A percentile compares a stretch with the other conserved stretches of the same genome.
Conservation (phyloP, 2,113 vertebrate genomes). For the Pedetes capensis region DNA sequence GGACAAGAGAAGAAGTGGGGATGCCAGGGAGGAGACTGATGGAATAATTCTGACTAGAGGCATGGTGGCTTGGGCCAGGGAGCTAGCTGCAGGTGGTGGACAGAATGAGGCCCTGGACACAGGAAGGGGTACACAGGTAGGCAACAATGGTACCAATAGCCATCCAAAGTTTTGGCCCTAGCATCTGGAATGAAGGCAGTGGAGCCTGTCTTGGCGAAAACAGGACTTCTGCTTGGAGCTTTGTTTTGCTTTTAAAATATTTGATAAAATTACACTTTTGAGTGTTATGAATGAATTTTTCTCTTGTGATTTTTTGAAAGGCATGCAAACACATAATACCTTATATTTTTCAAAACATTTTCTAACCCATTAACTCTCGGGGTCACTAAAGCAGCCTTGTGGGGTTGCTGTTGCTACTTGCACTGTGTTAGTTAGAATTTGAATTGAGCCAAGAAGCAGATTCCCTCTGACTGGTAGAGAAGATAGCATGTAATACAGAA, state of each 20-base stretch:
- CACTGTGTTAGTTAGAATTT: too few relatives aligned
- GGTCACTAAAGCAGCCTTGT: too few relatives aligned
- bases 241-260: background rate
- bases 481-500: too few relatives aligned
- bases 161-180: background rate
- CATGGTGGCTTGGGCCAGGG: background rate
- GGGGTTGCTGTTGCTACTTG: too few relatives aligned
- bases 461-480: too few relatives aligned
- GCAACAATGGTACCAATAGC: background rate
- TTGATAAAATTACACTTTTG: background rate
- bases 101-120: background rate
- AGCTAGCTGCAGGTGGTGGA: background rate
- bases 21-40: background rate
- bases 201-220: too few relatives aligned
- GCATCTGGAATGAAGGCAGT: background rate
- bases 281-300: background rate
- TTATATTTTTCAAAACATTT: too few relatives aligned
- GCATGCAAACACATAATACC: too few relatives aligned
- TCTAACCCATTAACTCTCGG: too few relatives aligned
- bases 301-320: background rate
- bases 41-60: background rate
- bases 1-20: background rate
- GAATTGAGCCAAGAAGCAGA: too few relatives aligned
- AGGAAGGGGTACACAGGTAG: too few relatives aligned
- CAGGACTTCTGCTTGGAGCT: background rate